These are phyloP conservation scores for Ashinkailepas kermadecensis DNA, from an alignment of 2,888 invertebrate genomes.

Conservation along the genomic window DNA sequence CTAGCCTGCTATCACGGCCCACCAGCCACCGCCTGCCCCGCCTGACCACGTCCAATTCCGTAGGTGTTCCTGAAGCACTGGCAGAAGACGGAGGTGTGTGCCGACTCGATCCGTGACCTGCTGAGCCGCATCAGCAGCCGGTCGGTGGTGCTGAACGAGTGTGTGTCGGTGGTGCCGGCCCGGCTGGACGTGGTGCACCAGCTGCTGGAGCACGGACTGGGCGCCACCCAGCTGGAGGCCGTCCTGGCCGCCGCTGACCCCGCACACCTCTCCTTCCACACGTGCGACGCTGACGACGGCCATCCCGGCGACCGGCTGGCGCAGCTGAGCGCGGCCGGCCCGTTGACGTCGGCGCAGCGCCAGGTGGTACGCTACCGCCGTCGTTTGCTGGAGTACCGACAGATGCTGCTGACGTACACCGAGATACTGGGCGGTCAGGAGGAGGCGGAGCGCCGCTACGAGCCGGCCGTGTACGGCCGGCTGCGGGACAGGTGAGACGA, in stretches of 20 bases:
- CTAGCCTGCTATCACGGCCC: no score
- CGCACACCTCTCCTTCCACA: not conserved
- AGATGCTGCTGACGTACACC: conserved; percentile 63
- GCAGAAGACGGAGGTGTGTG: conserved; percentile 61
- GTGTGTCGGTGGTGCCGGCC: conserved; percentile 64
- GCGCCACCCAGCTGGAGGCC: conserved; percentile 59
- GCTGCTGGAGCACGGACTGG: conserved; percentile 62
- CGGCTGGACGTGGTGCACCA: conserved; percentile 62
- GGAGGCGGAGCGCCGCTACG: conserved; percentile 53
- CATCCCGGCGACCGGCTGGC: conserved; percentile 59
- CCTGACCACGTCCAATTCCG: no score
- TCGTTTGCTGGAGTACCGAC: conserved; percentile 59
- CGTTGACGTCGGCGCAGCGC: not conserved
- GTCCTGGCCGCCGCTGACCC: conserved; percentile 42
- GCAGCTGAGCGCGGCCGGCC: not conserved
- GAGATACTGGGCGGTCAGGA: conserved; percentile 53
- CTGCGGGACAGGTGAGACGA: conserved; percentile 47
- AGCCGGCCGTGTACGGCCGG: conserved; percentile 57
- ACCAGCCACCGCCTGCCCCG: no score
- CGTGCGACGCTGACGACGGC: conserved; percentile 37
- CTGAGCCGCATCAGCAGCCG: conserved; percentile 67
- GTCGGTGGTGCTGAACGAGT: conserved; percentile 72
- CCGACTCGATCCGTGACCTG: conserved; percentile 64
- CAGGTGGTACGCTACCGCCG: conserved; percentile 54
- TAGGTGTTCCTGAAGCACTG: conserved; percentile 69